Evolutionary conservation across 2,888 invertebrate genomes (phyloP), one percentile per base, ranked within the genome.

Genomic region (Epistrophe grossulariae): DNA sequence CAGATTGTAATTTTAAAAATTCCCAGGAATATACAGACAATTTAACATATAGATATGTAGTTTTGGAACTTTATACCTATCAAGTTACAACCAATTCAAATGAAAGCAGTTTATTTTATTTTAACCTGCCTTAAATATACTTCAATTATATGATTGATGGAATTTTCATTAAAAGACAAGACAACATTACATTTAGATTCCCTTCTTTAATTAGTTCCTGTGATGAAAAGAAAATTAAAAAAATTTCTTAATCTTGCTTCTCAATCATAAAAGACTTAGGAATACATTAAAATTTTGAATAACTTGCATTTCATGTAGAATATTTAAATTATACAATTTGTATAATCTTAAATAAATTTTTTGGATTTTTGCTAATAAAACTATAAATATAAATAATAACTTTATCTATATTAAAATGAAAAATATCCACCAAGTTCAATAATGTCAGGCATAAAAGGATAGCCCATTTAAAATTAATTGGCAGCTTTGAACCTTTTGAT

Each of bases 401-500:
- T 24, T 4, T 31, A 31, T 31, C 4, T 7, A 31, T 6, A 31
- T 31, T 31, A 31, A 31, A 31, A 31, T 31, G 2, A 4, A 4
- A 31, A 31, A 31, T 31, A 31, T 31, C 4, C 0, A 31, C 0
- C 31, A 31, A 31, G 5, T 31, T 31, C 31, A 31, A 4, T 11
- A 1, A 45, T 45, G 7, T n/a, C 8, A 45, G 8, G 0, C 28
- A n/a, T 15, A 40, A 6, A 8, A 62, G 43, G 62, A 62, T 62
- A 11, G 6, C 5, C 5, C 11, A 64, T 45, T 64, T 11, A 28
- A 64, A 64, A 45, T 8, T 11, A 45, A 17, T 3, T 45, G 24
- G 0, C 24, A 62, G 40, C n/a, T 62, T 9, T 62, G 40, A 24
- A 60, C 17, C 11, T 64, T 17, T 19, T 66, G 66, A 50, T 19